Conservation (phyloP, 2,888 invertebrate species). For the Holacanthella duospinosa region DNA sequence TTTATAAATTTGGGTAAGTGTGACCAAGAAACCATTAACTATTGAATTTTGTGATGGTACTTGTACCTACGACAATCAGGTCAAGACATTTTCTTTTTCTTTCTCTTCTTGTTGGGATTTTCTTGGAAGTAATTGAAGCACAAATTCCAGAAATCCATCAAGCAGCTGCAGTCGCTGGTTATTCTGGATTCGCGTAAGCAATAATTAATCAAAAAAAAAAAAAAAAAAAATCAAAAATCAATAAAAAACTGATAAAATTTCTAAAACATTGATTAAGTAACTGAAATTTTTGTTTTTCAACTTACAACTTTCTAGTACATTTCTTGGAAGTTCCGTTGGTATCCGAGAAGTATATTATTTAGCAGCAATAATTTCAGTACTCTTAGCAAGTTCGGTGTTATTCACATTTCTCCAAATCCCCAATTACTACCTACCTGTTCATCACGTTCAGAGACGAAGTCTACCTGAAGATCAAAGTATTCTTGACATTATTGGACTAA, state of each 20-base stretch:
- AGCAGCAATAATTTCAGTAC: constrained; percentile 27
- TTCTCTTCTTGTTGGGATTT: no score
- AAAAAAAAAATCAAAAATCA: no score
- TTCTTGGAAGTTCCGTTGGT: constrained; percentile 34
- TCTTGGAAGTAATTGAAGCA: no score
- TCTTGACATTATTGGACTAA: no score
- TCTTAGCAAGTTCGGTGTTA: constrained; percentile 34
- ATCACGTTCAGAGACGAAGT: constrained; percentile 26
- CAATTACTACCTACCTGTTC: constrained; percentile 32
- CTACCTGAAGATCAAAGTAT: background rate
- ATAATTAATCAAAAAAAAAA: background rate
- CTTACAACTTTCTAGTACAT: constrained; percentile 21
- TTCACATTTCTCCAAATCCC: constrained; percentile 35
- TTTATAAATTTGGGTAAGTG: no score
- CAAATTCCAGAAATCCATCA: constrained; percentile 37
- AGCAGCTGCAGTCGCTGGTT: constrained; percentile 30
- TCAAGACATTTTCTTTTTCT: no score
- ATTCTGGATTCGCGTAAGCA: constrained; percentile 35
- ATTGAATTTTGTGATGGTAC: no score
- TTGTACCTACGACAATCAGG: no score
- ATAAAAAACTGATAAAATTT: no score
- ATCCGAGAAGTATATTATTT: constrained; percentile 34
- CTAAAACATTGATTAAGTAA: no score
- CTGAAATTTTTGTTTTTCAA: no score
- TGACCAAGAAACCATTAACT: no score